Evolutionary conservation across 2,888 invertebrate species (phyloP).

Genomic region (Orchesella flavescens): DNA sequence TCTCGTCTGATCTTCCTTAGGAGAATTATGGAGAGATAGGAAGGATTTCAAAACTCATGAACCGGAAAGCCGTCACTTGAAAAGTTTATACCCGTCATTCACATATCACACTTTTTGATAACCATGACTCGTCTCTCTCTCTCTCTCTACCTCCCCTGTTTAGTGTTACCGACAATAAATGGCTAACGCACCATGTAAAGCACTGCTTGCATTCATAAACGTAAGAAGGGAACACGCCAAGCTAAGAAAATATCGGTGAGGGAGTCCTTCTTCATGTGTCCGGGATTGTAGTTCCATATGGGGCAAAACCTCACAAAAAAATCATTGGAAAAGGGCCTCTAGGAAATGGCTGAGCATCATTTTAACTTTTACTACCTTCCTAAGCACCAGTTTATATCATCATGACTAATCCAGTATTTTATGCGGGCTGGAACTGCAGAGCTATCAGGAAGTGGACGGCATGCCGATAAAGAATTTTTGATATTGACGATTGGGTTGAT

Average conservation of each 20-base stretch:
- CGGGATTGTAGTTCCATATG: too few species aligned
- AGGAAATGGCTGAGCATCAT: too few species aligned
- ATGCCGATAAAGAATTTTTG: too few species aligned
- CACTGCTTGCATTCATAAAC: constrained; percentile 2
- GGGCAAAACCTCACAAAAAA: too few species aligned
- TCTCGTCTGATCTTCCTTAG: constrained; percentile 19
- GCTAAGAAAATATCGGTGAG: background rate
- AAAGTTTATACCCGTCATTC: constrained; percentile 71
- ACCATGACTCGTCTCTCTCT: constrained; percentile 57
- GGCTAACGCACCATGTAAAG: constrained; percentile 1
- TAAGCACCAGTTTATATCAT: too few species aligned
- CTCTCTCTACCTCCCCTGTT: constrained; percentile 6
- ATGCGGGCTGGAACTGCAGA: too few species aligned
- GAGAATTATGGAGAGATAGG: constrained; percentile 40
- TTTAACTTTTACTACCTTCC: too few species aligned
- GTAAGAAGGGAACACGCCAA: background rate
- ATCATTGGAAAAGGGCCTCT: too few species aligned
- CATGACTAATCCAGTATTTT: too few species aligned
- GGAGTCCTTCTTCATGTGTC: too few species aligned
- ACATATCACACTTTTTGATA: constrained; percentile 65
- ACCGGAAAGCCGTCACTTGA: constrained; percentile 71
- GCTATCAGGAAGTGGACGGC: too few species aligned
- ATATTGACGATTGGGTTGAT: too few species aligned
- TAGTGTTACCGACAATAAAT: constrained; percentile 18
- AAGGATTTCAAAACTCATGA: constrained; percentile 66